Evolutionary conservation across 1,140 invertebrate species (phyloP).

Genomic region (Trichonephila inaurata): DNA sequence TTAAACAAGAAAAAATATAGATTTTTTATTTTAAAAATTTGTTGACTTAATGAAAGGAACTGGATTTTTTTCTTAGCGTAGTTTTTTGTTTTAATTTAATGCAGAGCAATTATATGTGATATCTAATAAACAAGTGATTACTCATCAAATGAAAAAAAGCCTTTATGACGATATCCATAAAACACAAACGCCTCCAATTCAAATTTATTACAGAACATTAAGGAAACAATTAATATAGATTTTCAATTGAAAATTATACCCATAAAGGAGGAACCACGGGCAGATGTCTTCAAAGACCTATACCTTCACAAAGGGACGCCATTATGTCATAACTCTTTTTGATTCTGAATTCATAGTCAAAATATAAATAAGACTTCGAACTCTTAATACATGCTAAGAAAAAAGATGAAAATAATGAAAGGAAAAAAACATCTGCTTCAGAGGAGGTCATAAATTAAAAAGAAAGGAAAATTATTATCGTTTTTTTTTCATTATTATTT

Average conservation of each 20-base stretch:
- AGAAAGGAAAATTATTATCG: conserved; percentile 31
- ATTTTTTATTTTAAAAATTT: too few species aligned
- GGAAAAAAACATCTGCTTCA: neutral
- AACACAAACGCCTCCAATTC: conserved; percentile 47
- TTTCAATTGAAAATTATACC: conserved; percentile 54
- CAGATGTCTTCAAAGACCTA: neutral
- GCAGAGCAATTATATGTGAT: too few species aligned
- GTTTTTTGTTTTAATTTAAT: too few species aligned
- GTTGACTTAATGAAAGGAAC: too few species aligned
- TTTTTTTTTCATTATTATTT: conserved; percentile 59
- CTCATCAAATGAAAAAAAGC: conserved; percentile 1
- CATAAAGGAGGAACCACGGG: conserved; percentile 23
- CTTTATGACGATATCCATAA: conserved; percentile 17
- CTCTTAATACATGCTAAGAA: conserved; percentile 22
- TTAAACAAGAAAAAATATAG: too few species aligned
- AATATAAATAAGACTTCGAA: conserved; percentile 21
- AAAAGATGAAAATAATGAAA: conserved; percentile 26
- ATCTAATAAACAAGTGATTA: neutral
- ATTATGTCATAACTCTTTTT: conserved; percentile 9
- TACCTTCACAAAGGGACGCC: conserved; percentile 6
- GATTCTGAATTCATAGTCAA: conserved; percentile 52
- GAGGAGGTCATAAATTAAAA: conserved; percentile 60
- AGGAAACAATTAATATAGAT: conserved; percentile 64
- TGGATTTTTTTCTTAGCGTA: too few species aligned
- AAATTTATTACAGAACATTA: conserved; percentile 51